Conservation (phyloP, 2,113 vertebrate genomes). For the Zeus faber region DNA sequence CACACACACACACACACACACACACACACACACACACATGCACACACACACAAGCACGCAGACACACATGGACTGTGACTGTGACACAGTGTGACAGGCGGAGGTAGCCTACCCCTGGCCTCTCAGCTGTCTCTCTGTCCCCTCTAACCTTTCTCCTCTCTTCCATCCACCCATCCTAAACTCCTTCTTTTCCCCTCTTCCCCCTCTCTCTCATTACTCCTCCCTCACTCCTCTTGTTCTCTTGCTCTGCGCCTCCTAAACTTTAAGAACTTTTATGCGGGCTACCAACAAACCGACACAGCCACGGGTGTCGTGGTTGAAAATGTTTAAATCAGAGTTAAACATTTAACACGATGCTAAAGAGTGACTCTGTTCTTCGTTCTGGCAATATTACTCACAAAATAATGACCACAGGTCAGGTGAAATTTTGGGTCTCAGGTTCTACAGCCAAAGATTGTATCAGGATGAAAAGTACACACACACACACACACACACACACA, state of each 20-base stretch:
- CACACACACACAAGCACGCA: conserved; percentile 28
- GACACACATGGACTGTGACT: conserved; percentile 31
- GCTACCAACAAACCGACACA: no score
- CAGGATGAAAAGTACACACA: no score
- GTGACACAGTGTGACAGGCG: conserved; percentile 55
- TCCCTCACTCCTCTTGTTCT: neutral
- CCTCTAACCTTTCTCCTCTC: conserved; percentile 30
- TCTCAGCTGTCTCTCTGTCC: conserved; percentile 36
- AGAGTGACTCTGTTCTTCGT: no score
- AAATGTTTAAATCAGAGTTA: no score
- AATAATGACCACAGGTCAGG: no score
- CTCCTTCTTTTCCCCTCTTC: conserved; percentile 5
- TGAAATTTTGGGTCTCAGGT: no score
- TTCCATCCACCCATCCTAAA: neutral
- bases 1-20: conserved; percentile 24
- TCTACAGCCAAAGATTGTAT: no score
- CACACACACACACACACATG: conserved; percentile 28
- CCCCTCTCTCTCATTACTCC: conserved; percentile 4
- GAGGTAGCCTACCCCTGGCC: conserved; percentile 28
- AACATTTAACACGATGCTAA: no score
- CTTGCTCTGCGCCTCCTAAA: neutral
- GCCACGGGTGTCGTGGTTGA: no score
- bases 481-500: no score
- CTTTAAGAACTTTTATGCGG: no score
- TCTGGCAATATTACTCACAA: no score